Evolutionary conservation across 2,797 vertebrate species (phyloP).

Genomic region (Orientallactaga sibirica): DNA sequence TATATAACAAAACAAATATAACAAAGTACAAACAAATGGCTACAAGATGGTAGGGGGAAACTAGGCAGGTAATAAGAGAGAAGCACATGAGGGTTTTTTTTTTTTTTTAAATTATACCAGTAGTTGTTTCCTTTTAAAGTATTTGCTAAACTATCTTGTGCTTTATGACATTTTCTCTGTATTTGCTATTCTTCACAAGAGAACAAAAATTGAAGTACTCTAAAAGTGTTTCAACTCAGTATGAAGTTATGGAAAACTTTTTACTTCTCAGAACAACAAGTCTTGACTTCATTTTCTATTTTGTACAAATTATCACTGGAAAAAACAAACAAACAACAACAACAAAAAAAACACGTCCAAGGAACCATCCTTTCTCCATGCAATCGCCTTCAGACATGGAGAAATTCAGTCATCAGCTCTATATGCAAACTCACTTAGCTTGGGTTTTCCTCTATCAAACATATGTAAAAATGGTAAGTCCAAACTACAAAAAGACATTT

Average conservation of each 20-base stretch:
- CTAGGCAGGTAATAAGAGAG: not conserved
- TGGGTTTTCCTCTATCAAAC: not conserved
- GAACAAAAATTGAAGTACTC: slow-evolving; percentile 12
- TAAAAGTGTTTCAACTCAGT: not conserved
- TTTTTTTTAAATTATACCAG: not conserved
- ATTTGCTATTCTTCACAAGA: slow-evolving; percentile 22
- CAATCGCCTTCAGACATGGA: not conserved
- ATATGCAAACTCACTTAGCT: not conserved
- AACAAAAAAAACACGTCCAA: not conserved
- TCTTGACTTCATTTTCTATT: not conserved
- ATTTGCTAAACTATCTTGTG: not conserved
- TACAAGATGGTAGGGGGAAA: not conserved
- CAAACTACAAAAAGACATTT: slow-evolving; percentile 28
- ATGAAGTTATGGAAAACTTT: slow-evolving; percentile 4
- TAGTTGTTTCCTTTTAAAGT: not conserved
- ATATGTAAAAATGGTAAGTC: slow-evolving; percentile 42
- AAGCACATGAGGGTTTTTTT: not conserved
- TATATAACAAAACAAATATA: not conserved
- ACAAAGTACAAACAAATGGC: slow-evolving; percentile 16
- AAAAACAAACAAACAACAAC: not conserved
- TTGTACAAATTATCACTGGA: not conserved
- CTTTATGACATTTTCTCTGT: slow-evolving; percentile 20
- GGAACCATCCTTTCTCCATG: not conserved
- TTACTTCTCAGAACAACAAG: not conserved
- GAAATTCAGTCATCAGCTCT: slow-evolving; percentile 1